Base-by-base conservation (phyloP, 2,888 invertebrate species). In the Apotomis capreana region DNA sequence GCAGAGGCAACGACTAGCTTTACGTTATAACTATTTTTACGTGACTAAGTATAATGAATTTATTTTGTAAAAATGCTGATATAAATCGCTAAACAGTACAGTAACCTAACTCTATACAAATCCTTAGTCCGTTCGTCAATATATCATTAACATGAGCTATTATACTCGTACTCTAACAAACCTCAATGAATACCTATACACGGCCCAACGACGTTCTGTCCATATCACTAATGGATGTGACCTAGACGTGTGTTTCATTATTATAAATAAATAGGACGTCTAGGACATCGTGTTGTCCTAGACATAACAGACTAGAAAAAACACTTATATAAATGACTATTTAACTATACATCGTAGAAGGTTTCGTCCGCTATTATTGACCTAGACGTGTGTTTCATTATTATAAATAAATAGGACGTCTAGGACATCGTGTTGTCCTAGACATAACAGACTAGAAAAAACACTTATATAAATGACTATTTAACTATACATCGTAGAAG, bases 151-250 rank as follows among this genome's bases (percentile, higher is more conserved):
- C 26, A 2, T 26, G 26, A 26, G 26, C 1, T n/a, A n/a, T n/a
- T n/a, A n/a, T n/a, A n/a, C n/a, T n/a, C n/a, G n/a, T 55, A 3
- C 36, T 4, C 26, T 10, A 26, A 5, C 26, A 55, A 26, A 55
- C 13, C 8, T 15, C 10, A 55, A 26, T 57, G 10, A 12, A 36
- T 57, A 26, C 12, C 49, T 49, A 49, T 49, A 49, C 26, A 10
- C 10, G 13, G 5, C 5, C n/a, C 15, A 9, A 52, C 61, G 13
- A 64, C 62, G 12, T 58, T 10, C 49, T 46, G 49, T 15, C 46
- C 60, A 69, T 71, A 67, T 61, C 13, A 46, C 69, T 71, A 71
- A 55, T 51, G 49, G 55, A 67, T 37, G 37, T 36, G 54, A 44
- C 65, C 58, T 13, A 59, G 6, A 59, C 9, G 12, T 15, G 8